phyloP scores from a whole-genome alignment of 2,113 vertebrate species.

The Gasterosteus aculeatus region DNA sequence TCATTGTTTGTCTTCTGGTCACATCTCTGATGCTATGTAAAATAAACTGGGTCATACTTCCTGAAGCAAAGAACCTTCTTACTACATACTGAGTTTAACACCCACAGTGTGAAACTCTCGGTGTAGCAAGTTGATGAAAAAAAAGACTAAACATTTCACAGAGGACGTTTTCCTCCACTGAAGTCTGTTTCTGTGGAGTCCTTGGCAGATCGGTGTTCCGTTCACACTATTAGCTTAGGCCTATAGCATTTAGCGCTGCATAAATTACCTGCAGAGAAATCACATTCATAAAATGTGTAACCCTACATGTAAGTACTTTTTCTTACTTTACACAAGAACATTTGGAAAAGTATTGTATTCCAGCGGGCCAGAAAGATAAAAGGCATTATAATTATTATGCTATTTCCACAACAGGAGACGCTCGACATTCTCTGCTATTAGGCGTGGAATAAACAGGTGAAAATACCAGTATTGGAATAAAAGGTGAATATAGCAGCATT shows the following conservation, averaged over 20 bases:
- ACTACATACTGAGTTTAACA: neutral
- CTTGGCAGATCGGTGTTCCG: neutral
- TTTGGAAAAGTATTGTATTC: neutral
- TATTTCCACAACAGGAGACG: neutral
- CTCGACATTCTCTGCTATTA: neutral
- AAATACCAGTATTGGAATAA: no score
- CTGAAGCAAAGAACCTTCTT: neutral
- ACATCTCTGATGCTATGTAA: slow-evolving; percentile 21
- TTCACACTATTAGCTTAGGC: neutral
- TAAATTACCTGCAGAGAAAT: neutral
- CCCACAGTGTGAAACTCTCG: neutral
- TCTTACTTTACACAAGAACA: neutral
- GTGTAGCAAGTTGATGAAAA: neutral
- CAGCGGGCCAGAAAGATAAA: neutral
- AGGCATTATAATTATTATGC: neutral
- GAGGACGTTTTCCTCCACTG: neutral
- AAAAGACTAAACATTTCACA: neutral
- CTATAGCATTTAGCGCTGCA: neutral
- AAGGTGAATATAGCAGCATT: no score
- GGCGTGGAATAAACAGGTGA: neutral
- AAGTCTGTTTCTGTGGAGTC: neutral
- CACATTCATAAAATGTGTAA: neutral
- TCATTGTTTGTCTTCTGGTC: slow-evolving; percentile 45
- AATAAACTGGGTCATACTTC: slow-evolving; percentile 21
- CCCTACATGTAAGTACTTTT: neutral